Base-by-base conservation (phyloP, 2,113 vertebrate species). In the Turnix velox region DNA sequence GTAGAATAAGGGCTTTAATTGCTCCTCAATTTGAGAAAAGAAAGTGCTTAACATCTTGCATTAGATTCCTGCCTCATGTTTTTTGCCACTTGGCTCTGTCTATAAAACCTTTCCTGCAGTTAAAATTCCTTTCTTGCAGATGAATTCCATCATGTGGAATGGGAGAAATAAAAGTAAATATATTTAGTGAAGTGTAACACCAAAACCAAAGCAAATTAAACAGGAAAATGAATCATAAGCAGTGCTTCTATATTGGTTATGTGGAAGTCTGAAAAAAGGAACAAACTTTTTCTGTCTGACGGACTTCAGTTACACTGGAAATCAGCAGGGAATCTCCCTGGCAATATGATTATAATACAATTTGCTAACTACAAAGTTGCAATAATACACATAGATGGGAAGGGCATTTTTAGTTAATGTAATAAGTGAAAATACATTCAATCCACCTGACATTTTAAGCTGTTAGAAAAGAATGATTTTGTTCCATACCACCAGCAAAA, bases 201-300 rank as follows among this genome's bases (percentile, higher is more conserved):
- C 76, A 94, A 86, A 88, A 92, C 90, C 86, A 92, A 93, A 82
- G 72, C 49, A 83, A 94, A 93, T 94, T 88, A 93, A 92, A 92
- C 62, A 83, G 52, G 85, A 87, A 93, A 85, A 93, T 84, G 0
- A 86, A 90, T 95, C 59, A 83, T 86, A 88, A 2, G 1, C 28
- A 18, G 25, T 24, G 35, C 18, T 86, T 77, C 80, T 81, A 22
- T 18, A 31, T 27, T 58, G 63, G 7, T 65, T 59, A 18, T 20
- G 45, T 39, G 74, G 73, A 59, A 46, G 39, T 73, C 14, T 2
- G 25, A 42, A 83, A 82, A 80, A n/a, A 6, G 0, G 3, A 82
- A 76, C 13, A 79, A 89, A 58, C 14, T 18, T 59, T 73, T 89
- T 57, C 31, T 75, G 57, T 75, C 81, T 77, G 79, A 73, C 17